phyloP scores from a whole-genome alignment of 2,888 invertebrate genomes.

The Biston stratarius region DNA sequence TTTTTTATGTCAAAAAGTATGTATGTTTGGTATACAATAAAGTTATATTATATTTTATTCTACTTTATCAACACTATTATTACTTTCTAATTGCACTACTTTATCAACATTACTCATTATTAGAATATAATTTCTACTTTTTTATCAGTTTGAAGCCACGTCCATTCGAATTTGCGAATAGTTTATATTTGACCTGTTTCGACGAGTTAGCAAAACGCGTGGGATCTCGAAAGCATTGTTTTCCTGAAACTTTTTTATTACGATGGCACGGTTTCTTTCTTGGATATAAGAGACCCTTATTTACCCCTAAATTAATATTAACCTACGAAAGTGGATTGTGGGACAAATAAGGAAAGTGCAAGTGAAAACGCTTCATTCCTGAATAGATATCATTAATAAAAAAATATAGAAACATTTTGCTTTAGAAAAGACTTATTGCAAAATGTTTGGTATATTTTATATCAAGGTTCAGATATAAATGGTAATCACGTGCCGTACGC shows the following conservation, averaged over 20 bases:
- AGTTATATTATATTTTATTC: no score
- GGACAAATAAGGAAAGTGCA: conserved; percentile 46
- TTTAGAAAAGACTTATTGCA: background rate
- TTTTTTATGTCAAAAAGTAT: no score
- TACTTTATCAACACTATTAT: no score
- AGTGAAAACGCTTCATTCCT: conserved; percentile 16
- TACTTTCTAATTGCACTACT: no score
- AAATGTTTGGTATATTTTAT: background rate
- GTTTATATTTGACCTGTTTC: conserved; percentile 26
- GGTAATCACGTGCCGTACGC: background rate
- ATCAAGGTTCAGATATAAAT: background rate
- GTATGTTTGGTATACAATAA: no score
- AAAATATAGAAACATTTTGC: background rate
- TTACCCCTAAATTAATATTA: conserved; percentile 52
- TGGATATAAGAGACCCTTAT: conserved; percentile 37
- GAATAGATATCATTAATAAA: conserved; percentile 1
- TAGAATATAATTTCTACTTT: background rate
- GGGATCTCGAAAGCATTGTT: conserved; percentile 28
- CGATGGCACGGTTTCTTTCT: conserved; percentile 35
- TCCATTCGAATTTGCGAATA: background rate
- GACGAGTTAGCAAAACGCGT: conserved; percentile 21
- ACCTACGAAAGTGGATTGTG: conserved; percentile 45
- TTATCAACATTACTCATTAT: no score
- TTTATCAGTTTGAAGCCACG: background rate
- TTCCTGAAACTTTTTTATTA: conserved; percentile 36